Evolutionary conservation across 2,113 vertebrate genomes (phyloP), one percentile per base, ranked within the genome.

Genomic region (Chitala chitala): DNA sequence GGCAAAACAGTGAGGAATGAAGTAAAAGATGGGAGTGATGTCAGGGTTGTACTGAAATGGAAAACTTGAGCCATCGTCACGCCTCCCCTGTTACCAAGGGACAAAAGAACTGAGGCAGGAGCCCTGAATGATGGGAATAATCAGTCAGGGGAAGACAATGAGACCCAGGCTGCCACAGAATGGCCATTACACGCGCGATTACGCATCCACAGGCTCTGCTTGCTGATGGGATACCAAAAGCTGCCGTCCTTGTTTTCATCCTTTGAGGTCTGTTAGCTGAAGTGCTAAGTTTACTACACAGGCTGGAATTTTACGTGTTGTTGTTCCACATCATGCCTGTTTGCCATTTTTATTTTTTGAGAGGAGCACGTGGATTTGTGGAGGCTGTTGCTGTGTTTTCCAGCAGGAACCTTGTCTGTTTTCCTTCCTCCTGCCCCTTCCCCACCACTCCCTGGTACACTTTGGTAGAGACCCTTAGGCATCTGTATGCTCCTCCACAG

Each of bases 401-500:
- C 63, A 51, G 74, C 53, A 9, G 65, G 68, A 71, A n/a, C 36
- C 29, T 42, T 55, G 46, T 72, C 54, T 55, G 31, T 42, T 72
- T 46, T 69, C 58, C 64, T 31, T 51, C 44, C 20, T 69, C 29
- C 59, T n/a, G n/a, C n/a, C n/a, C n/a, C 4, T 56, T 33, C 4
- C 48, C 31, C 15, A 31, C 29, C 68, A 71, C 44, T 75, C 48
- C 69, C 29, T 64, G 31, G 33, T 79, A 65, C 58, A 76, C 75
- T 72, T 69, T 79, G 29, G 8, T 53, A 75, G 75, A 68, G 29
- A 78, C 78, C 76, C 71, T 83, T 63, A 83, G 75, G 80, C 75
- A 81, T 82, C 71, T 86, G 22, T 84, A 80, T 86, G 77, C 82
- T 71, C 74, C 87, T 72, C 76, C 75, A 10, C 89, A 99, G 96